Evolutionary conservation across 2,888 invertebrate genomes (phyloP).

Genomic region (Habroteleia sp.): DNA sequence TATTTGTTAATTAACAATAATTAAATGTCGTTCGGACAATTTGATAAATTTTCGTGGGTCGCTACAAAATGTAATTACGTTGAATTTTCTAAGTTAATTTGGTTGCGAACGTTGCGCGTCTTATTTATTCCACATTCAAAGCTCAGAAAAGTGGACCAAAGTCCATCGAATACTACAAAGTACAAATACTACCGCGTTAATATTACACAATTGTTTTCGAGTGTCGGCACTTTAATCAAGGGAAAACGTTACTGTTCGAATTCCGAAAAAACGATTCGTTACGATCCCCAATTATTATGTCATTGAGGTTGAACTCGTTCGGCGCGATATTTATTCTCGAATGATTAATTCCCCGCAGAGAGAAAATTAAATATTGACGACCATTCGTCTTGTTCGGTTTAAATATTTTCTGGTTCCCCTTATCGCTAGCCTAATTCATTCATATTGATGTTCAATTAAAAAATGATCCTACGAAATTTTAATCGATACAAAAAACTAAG

Average conservation of each 20-base stretch:
- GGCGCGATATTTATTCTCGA: slow-evolving; percentile 9
- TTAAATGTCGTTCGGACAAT: slow-evolving; percentile 13
- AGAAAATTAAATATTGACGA: slow-evolving; percentile 17
- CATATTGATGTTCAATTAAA: too few species aligned
- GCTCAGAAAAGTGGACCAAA: neutral
- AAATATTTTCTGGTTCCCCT: slow-evolving; percentile 20
- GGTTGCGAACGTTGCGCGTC: neutral
- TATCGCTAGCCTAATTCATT: too few species aligned
- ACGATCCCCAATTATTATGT: slow-evolving; percentile 13
- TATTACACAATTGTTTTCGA: slow-evolving; percentile 15
- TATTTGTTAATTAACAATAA: slow-evolving; percentile 21
- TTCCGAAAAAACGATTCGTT: slow-evolving; percentile 20
- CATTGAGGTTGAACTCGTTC: slow-evolving; percentile 1
- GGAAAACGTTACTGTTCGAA: slow-evolving; percentile 7
- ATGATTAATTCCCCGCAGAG: slow-evolving; percentile 8
- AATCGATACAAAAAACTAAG: too few species aligned
- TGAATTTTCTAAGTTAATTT: neutral
- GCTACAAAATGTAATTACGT: slow-evolving; percentile 1
- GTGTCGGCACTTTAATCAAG: neutral
- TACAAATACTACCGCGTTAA: too few species aligned
- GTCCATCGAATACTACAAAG: neutral
- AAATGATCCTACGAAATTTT: too few species aligned
- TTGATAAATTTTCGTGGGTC: slow-evolving; percentile 5
- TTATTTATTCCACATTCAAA: too few species aligned
- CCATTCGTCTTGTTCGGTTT: slow-evolving; percentile 4